These are phyloP conservation scores for Coleophora flavipennella DNA, from an alignment of 2,888 invertebrate genomes.

Conservation along the genomic window DNA sequence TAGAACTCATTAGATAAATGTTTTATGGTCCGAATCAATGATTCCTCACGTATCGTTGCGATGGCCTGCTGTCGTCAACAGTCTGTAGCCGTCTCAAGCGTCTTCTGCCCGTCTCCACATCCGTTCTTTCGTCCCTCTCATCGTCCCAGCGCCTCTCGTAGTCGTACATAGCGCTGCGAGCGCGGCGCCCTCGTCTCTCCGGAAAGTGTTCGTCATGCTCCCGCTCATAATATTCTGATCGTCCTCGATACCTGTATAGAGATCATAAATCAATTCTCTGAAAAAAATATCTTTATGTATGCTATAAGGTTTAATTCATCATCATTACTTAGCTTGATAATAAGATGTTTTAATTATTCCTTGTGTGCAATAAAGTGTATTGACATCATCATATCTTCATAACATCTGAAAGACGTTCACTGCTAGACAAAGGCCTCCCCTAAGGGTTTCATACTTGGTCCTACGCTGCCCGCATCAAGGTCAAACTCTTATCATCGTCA, in stretches of 20 bases:
- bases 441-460: too few relatives aligned
- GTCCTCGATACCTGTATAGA: slow-evolving; percentile 37
- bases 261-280: too few relatives aligned
- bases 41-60: slow-evolving; percentile 18
- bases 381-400: too few relatives aligned
- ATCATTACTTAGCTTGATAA: too few relatives aligned
- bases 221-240: slow-evolving; percentile 47
- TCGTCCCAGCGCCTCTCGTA: slow-evolving; percentile 35
- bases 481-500: too few relatives aligned
- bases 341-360: too few relatives aligned
- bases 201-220: slow-evolving; percentile 32
- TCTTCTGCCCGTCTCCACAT: slow-evolving; percentile 23
- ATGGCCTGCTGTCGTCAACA: slow-evolving; percentile 37
- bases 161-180: slow-evolving; percentile 48
- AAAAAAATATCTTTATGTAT: too few relatives aligned
- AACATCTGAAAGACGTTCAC: too few relatives aligned
- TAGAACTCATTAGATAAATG: neutral
- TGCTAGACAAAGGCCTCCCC: too few relatives aligned
- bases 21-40: neutral
- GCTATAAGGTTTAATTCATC: too few relatives aligned
- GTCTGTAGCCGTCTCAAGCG: slow-evolving; percentile 44
- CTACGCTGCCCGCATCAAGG: too few relatives aligned
- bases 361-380: too few relatives aligned
- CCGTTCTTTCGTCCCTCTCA: slow-evolving; percentile 20
- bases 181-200: slow-evolving; percentile 39